Evolutionary conservation across 2,797 vertebrate species (phyloP).

Genomic region (Hyperoplus immaculatus): DNA sequence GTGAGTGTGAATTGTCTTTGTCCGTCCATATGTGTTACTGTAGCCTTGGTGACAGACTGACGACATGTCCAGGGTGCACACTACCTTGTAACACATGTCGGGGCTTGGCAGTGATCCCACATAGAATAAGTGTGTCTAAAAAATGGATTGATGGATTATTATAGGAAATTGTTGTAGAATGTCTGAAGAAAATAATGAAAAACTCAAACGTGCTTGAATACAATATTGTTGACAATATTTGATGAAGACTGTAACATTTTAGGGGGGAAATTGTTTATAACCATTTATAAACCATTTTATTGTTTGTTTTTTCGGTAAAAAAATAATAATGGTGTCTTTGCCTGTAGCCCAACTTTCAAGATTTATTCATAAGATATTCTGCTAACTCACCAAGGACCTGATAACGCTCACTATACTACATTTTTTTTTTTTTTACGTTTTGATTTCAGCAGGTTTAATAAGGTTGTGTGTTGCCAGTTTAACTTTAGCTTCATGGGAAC

Average conservation of each 20-base stretch:
- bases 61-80: slow-evolving; percentile 17
- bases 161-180: slow-evolving; percentile 1
- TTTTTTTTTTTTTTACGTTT: background rate
- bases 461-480: slow-evolving; percentile 24
- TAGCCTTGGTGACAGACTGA: slow-evolving; percentile 48
- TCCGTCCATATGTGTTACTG: slow-evolving; percentile 30
- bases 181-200: background rate
- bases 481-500: slow-evolving; percentile 19
- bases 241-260: background rate
- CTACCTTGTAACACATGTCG: slow-evolving; percentile 12
- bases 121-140: background rate
- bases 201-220: background rate
- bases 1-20: slow-evolving; percentile 46
- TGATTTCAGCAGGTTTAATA: slow-evolving; percentile 21
- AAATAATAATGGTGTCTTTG: background rate
- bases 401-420: background rate
- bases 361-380: slow-evolving; percentile 1
- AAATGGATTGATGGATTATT: slow-evolving; percentile 15
- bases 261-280: background rate
- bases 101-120: slow-evolving; percentile 29
- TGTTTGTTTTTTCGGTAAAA: no score
- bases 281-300: background rate
- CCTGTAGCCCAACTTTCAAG: background rate
- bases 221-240: background rate
- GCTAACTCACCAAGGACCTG: background rate